These are phyloP conservation scores for Drosophila trapezifrons DNA, from an alignment of 1,140 invertebrate genomes.

Conservation along the genomic window DNA sequence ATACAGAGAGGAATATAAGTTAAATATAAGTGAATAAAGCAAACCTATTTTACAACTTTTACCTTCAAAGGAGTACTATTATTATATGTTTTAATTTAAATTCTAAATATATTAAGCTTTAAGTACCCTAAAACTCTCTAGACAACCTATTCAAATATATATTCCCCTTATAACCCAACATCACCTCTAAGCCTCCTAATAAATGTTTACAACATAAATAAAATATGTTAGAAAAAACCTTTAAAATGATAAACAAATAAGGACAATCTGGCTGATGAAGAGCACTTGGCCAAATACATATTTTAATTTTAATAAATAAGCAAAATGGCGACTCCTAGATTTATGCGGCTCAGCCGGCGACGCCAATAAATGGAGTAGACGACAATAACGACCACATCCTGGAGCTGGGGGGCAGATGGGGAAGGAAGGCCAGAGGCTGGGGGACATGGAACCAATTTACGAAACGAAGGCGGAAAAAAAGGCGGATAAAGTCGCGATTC, in stretches of 20 bases:
- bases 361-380: slow-evolving; percentile 68
- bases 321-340: slow-evolving; percentile 72
- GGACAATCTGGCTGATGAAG: slow-evolving; percentile 4
- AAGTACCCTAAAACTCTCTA: background rate
- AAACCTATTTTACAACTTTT: no score
- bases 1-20: background rate
- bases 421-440: background rate
- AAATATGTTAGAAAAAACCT: background rate
- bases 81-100: no score
- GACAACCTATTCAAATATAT: background rate
- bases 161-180: background rate
- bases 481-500: slow-evolving; percentile 17
- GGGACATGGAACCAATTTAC: slow-evolving; percentile 67
- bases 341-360: slow-evolving; percentile 59
- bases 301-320: slow-evolving; percentile 82
- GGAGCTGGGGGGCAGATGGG: background rate
- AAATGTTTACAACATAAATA: background rate
- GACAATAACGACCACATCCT: slow-evolving; percentile 48
- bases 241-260: slow-evolving; percentile 34
- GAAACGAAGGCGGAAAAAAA: slow-evolving; percentile 35
- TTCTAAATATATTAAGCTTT: background rate
- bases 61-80: no score
- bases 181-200: background rate
- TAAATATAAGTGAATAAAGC: no score
- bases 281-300: slow-evolving; percentile 42